phyloP scores from a whole-genome alignment of 1,140 invertebrate species.

The Mamestra configurata region DNA sequence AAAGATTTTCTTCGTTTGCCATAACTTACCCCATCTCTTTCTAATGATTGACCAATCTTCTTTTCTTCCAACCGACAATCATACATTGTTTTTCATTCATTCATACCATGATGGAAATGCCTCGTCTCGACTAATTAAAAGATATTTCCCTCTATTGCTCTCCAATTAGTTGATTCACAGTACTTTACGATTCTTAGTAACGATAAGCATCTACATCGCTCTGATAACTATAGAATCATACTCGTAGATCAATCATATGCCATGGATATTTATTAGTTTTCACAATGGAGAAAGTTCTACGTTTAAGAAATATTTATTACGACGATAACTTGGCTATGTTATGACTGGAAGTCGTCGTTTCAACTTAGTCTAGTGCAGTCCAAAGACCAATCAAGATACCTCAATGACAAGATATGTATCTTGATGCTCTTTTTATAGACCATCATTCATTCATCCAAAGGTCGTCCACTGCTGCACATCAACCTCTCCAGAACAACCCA shows the following conservation, averaged over 20 bases:
- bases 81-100: neutral
- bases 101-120: neutral
- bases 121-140: slow-evolving; percentile 14
- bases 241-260: slow-evolving; percentile 31
- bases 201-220: slow-evolving; percentile 42
- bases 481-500: no score
- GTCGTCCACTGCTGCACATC: no score
- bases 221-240: slow-evolving; percentile 28
- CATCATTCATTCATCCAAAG: no score
- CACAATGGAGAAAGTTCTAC: slow-evolving; percentile 15
- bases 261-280: slow-evolving; percentile 37
- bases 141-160: slow-evolving; percentile 32
- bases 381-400: no score
- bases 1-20: neutral
- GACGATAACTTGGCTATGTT: neutral
- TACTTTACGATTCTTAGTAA: slow-evolving; percentile 36
- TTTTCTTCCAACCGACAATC: neutral
- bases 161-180: slow-evolving; percentile 34
- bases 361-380: neutral
- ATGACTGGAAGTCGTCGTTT: neutral
- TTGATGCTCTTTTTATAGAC: no score
- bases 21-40: no score
- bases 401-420: no score
- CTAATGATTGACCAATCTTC: neutral
- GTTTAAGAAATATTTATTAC: neutral